A percentile compares a stretch with the other conserved stretches of the same genome.
phyloP scores from a whole-genome alignment of 2,888 invertebrate species.

The Ellobium chinense region DNA sequence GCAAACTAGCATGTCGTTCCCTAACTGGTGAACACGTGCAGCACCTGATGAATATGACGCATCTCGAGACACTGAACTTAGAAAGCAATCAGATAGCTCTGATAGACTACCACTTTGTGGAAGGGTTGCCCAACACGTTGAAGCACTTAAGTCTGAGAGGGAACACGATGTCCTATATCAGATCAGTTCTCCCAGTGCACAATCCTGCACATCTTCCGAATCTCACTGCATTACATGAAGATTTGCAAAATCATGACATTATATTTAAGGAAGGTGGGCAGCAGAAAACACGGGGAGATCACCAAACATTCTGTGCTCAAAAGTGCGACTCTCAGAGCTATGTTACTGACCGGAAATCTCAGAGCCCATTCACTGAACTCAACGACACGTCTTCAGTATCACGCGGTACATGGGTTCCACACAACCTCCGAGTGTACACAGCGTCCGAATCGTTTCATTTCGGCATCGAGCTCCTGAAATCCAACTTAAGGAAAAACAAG shows the following conservation, averaged over 20 bases:
- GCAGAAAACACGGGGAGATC: too few species aligned
- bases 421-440: not conserved
- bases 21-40: not conserved
- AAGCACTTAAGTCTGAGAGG: conserved; percentile 1
- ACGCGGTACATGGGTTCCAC: not conserved
- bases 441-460: conserved; percentile 18
- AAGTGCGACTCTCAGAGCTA: too few species aligned
- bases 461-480: not conserved
- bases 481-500: not conserved
- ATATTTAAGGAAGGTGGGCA: too few species aligned
- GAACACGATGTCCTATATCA: not conserved
- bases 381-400: too few species aligned
- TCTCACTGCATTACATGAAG: not conserved
- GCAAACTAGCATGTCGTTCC: not conserved
- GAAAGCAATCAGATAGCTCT: conserved; percentile 12
- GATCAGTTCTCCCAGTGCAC: not conserved
- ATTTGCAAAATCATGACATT: conserved; percentile 3
- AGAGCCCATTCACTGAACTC: too few species aligned
- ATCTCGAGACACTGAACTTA: not conserved
- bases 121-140: not conserved
- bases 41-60: not conserved
- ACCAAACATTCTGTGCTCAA: too few species aligned
- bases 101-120: not conserved
- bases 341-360: too few species aligned
- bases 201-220: not conserved